phyloP scores from a whole-genome alignment of 2,113 vertebrate genomes.

The Microcebus jonahi region DNA sequence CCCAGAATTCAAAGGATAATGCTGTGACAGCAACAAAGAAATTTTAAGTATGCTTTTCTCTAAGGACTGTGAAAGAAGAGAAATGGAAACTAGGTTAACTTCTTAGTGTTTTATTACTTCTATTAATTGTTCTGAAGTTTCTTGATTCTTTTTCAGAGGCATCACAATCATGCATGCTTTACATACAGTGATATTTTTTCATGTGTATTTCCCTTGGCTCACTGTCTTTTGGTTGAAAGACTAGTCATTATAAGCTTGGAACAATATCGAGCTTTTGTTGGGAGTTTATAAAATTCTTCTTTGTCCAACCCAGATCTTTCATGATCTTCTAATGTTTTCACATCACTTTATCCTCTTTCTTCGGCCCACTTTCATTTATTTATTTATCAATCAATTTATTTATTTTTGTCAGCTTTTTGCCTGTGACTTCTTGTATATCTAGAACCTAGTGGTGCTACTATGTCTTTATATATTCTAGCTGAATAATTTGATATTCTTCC shows the following conservation, averaged over 20 bases:
- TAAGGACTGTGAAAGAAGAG: background rate
- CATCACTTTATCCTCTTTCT: background rate
- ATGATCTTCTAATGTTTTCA: background rate
- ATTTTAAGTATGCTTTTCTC: background rate
- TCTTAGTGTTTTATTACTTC: background rate
- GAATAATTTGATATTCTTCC: background rate
- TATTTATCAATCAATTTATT: background rate
- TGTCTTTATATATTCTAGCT: background rate
- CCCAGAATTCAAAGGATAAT: constrained; percentile 2
- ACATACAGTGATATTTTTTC: background rate
- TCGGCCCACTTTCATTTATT: background rate
- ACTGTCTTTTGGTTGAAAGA: background rate
- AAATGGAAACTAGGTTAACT: background rate
- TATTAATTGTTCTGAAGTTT: background rate
- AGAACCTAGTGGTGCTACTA: background rate
- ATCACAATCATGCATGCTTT: accelerated
- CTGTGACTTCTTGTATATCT: background rate
- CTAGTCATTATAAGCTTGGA: background rate
- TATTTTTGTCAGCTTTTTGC: background rate
- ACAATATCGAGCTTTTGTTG: background rate
- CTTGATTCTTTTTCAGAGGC: background rate
- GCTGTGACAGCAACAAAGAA: constrained; percentile 17
- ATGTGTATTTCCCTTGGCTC: accelerated
- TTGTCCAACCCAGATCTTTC: background rate
- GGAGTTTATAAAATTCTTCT: background rate